A percentile compares a stretch with the other conserved stretches of the same genome.
These are phyloP conservation scores for Prionace glauca DNA, from an alignment of 2,797 vertebrate species.

Conservation along the genomic window DNA sequence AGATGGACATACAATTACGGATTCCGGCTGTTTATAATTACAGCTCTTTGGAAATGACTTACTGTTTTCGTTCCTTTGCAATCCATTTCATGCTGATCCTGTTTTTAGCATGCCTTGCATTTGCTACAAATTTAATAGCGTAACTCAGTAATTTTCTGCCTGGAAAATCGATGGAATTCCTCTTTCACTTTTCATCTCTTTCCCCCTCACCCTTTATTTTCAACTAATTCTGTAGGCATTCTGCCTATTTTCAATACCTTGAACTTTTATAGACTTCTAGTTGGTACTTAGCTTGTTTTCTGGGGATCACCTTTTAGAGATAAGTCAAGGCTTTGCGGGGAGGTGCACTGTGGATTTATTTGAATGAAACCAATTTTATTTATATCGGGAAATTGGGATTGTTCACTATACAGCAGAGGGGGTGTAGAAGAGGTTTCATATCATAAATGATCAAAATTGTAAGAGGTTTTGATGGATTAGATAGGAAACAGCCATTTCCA, in stretches of 20 bases:
- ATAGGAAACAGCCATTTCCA: not conserved
- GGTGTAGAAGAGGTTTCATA: not conserved
- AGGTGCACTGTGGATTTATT: not conserved
- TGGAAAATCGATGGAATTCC: not conserved
- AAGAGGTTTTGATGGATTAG: not conserved
- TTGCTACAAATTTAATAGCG: not conserved
- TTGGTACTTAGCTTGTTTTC: not conserved
- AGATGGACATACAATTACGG: not conserved
- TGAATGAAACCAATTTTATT: not conserved
- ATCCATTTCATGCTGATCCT: not conserved
- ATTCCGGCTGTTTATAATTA: not conserved
- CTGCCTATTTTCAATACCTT: not conserved
- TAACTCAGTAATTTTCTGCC: not conserved
- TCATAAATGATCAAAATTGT: not conserved
- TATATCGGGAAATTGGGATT: not conserved
- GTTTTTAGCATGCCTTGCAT: not conserved
- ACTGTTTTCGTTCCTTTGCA: not conserved
- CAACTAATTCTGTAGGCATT: not conserved
- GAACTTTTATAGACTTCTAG: not conserved
- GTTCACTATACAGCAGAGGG: not conserved
- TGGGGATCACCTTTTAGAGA: not conserved
- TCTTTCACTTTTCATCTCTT: not conserved
- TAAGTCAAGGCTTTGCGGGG: not conserved
- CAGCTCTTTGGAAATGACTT: not conserved
- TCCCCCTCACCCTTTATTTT: not conserved